Evolutionary conservation across 2,888 invertebrate species (phyloP), one percentile per base, ranked within the genome.

Genomic region (Pollenia angustigena): DNA sequence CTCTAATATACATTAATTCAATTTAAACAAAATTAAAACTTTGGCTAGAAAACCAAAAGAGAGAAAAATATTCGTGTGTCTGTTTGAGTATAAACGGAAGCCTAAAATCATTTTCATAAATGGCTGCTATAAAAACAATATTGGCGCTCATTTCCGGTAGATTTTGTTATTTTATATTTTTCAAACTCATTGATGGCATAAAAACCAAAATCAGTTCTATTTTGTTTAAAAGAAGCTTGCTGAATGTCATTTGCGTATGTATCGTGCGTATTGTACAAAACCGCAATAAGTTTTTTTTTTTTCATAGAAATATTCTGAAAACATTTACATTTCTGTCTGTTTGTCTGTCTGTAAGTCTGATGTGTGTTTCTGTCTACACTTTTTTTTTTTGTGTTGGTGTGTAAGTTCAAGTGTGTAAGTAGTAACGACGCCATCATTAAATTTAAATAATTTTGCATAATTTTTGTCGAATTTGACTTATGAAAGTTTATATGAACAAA

Each of bases 391-490:
- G 14, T 48, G 12, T 54, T 11, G 40, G 46, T 48, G 48, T 62
- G 18, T 62, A 23, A 44, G 52, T 69, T 75, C 75, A 32, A 60
- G 75, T 60, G 52, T 69, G 75, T 82, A 32, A 60, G 75, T 54
- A 11, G 52, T 40, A 74, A 75, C 74, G 88, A 88, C 87, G 90
- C 89, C 89, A 85, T 88, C 88, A 88, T 90, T 89, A 91, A 90
- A 92, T 91, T 91, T 92, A 91, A 91, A 92, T 91, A 92, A 92
- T 92, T 92, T 92, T 91, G 91, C 92, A 92, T 92, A 92, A 92
- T 92, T 91, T 91, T 89, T 89, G 23, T 32, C 32, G 90, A 91
- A 90, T 91, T 84, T 90, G 90, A 91, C 91, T 92, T 91, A 91
- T 91, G 91, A 89, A 91, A 80, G 74, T 85, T 56, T 74, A 58